Evolutionary conservation across 2,797 vertebrate species (phyloP), one percentile per base, ranked within the genome.

Genomic region (Danio albolineatus): DNA sequence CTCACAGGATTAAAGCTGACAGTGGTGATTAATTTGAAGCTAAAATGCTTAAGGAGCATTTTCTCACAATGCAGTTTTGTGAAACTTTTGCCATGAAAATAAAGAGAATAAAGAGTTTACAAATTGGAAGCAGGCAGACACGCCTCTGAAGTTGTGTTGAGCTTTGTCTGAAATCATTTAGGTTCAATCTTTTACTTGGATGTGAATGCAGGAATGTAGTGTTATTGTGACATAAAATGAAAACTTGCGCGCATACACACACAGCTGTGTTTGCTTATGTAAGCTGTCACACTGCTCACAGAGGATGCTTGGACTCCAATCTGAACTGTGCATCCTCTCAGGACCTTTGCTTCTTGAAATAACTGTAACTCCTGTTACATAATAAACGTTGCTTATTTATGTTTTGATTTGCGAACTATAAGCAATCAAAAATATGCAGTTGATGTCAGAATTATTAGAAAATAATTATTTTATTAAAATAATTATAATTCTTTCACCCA

Each of bases 181-280:
- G 41, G 17, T 73, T 57, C 8, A n/a, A 7, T 61, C 6, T 67
- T 57, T 64, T 56, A 36, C 49, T 48, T 17, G n/a, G 44, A 78
- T 70, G 14, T 17, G 38, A 70, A 78, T 78, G 17, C 14, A 54
- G 28, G 56, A 44, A 59, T 81, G 44, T 38, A 46, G 12, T 67
- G n/a, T 16, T 49, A 36, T 56, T 38, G 54, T 60, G 13, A 59
- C 21, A 43, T 9, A 21, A 48, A 67, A 67, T 67, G 57, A 78
- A 59, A 61, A 69, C n/a, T 16, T 57, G 7, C 10, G 48, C n/a
- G 53, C 14, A 41, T 53, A 28, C 28, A 17, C 39, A 43, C 67
- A 60, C 61, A 83, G 77, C 76, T 83, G 71, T 67, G 57, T 61
- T 71, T 53, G 21, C 54, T 83, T 78, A 75, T 73, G 70, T 67